Conservation (phyloP, 1,140 invertebrate genomes). For the Adelges cooleyi region DNA sequence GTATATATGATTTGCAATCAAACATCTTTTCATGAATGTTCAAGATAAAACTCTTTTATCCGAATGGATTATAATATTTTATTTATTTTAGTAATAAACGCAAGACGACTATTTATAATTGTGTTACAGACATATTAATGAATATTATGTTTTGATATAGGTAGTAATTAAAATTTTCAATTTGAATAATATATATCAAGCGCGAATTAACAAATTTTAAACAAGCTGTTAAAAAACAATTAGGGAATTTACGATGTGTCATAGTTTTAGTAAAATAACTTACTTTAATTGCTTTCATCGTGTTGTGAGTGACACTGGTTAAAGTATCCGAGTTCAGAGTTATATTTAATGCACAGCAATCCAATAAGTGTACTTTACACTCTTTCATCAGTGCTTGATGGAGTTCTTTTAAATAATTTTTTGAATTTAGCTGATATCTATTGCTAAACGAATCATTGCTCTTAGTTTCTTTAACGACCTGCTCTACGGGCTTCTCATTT, state of each 20-base stretch:
- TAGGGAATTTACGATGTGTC: no score
- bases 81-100: no score
- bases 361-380: neutral
- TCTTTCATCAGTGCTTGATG: neutral
- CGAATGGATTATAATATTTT: no score
- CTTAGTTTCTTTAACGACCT: no score
- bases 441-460: neutral
- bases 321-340: neutral
- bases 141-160: neutral
- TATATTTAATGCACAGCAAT: neutral
- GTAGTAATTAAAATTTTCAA: neutral
- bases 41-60: no score
- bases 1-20: no score
- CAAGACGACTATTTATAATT: neutral
- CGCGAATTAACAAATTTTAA: no score
- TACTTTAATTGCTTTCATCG: constrained; percentile 4
- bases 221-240: no score
- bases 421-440: neutral
- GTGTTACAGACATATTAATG: neutral
- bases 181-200: neutral
- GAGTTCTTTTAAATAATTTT: neutral
- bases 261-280: no score
- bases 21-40: no score
- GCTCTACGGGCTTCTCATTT: no score
- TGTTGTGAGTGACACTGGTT: neutral